phyloP scores from a whole-genome alignment of 2,797 vertebrate genomes.

The Sitta carolinensis region DNA sequence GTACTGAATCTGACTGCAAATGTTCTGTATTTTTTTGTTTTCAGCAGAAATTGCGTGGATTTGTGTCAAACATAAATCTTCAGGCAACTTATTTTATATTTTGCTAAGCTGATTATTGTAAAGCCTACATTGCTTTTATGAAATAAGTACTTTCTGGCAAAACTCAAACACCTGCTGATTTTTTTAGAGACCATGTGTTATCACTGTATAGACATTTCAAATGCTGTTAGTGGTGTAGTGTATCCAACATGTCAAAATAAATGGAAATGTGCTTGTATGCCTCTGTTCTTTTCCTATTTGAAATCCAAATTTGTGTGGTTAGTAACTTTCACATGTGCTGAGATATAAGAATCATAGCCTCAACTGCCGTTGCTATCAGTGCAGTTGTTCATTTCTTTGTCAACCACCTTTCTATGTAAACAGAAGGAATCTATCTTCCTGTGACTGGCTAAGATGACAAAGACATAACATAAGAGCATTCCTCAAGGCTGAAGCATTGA shows the following conservation, averaged over 20 bases:
- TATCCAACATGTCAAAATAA: neutral
- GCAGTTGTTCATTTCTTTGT: conserved; percentile 1
- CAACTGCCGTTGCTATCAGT: neutral
- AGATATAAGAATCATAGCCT: neutral
- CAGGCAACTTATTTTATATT: neutral
- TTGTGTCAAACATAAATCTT: neutral
- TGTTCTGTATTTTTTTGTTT: neutral
- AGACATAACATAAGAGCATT: neutral
- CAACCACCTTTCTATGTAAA: neutral
- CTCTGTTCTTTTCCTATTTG: neutral
- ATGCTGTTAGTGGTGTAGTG: neutral
- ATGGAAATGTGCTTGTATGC: neutral
- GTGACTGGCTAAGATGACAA: neutral
- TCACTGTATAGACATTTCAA: neutral
- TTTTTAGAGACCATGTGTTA: neutral
- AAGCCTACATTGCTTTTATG: neutral
- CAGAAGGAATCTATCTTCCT: neutral
- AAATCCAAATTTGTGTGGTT: neutral
- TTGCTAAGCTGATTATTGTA: neutral
- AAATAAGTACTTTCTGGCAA: neutral
- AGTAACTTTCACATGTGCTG: conserved; percentile 11
- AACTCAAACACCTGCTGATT: neutral
- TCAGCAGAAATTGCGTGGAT: neutral
- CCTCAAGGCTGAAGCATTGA: neutral
- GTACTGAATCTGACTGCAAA: neutral